Evolutionary conservation across 2,113 vertebrate species (phyloP), one percentile per base, ranked within the genome.

Genomic region (Hypomesus transpacificus): DNA sequence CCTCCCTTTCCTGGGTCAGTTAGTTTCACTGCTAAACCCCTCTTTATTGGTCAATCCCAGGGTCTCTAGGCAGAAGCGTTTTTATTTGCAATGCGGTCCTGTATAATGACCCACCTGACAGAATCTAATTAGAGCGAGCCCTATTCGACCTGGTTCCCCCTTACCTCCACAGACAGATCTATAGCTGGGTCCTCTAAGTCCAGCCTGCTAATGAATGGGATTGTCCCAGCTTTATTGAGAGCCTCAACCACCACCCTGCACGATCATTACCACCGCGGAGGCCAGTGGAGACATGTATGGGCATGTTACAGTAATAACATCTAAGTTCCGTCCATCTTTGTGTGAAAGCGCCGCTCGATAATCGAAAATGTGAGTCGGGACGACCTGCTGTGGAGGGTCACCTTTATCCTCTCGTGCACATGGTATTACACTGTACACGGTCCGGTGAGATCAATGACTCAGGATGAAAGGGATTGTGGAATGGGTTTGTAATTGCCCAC

Each of bases 51-150:
- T 84, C 79, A 86, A 80, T 87, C 80, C 82, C 76, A 80, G 75
- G 79, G 80, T 87, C 85, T 86, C 77, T 60, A 78, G 83, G 82
- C 80, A 82, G 82, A 86, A 86, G 80, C 52, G 65, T 82, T 74
- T 39, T 75, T 85, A 84, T 89, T 91, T 88, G 83, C 72, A 82
- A 86, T 86, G 82, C 78, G 88, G 80, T 76, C 79, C 63, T 85
- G 79, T 85, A 81, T 89, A 88, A 89, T 86, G 83, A 83, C 76
- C 84, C 73, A 79, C 74, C 83, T 84, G 82, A 86, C 85, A 86
- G 85, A 84, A 90, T 79, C 85, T 89, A 89, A 89, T 92, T 91
- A 93, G 83, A 86, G 79, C 63, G 77, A 76, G 76, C 84, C 20
- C 79, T 66, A 76, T 80, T 89, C 84, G 85, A 84, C 80, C 81